These are phyloP conservation scores for Pseudobourletiella spinata DNA, from an alignment of 1,140 invertebrate genomes.

Conservation along the genomic window DNA sequence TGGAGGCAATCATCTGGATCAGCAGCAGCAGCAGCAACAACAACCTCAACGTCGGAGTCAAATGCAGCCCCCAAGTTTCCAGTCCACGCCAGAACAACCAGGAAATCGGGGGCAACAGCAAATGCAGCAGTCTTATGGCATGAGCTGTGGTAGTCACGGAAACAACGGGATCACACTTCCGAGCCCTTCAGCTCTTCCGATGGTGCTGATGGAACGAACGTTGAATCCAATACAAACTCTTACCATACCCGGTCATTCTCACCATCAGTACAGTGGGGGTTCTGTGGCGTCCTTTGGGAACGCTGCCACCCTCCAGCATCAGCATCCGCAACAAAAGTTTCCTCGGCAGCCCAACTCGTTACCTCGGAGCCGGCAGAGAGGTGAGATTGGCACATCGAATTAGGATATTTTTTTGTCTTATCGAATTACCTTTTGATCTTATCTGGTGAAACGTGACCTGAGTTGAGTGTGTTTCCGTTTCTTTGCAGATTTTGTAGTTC, in stretches of 20 bases:
- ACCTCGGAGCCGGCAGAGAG: conserved; percentile 28
- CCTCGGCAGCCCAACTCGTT: conserved; percentile 29
- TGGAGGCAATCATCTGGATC: conserved; percentile 38
- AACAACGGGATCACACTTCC: conserved; percentile 35
- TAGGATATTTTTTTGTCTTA: too few relatives aligned
- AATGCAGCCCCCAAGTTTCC: too few relatives aligned
- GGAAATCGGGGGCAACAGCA: conserved; percentile 38
- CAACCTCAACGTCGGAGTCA: conserved; percentile 24
- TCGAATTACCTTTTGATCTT: too few relatives aligned
- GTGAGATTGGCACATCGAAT: too few relatives aligned
- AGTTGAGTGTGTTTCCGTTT: too few relatives aligned
- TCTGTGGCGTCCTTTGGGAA: neutral
- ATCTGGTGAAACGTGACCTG: too few relatives aligned
- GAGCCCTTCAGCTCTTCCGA: conserved; percentile 27
- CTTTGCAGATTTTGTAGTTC: too few relatives aligned
- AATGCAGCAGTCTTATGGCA: conserved; percentile 19
- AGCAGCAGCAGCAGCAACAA: conserved; percentile 36
- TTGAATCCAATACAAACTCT: conserved; percentile 30
- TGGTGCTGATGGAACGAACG: conserved; percentile 21
- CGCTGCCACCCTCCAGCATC: conserved; percentile 16
- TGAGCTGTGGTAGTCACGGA: conserved; percentile 4
- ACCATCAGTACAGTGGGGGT: conserved; percentile 37
- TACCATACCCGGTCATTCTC: conserved; percentile 40
- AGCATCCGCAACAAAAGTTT: conserved; percentile 39
- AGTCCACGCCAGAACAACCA: conserved; percentile 33